Evolutionary conservation across 2,888 invertebrate genomes (phyloP), one percentile per base, ranked within the genome.

Genomic region (Dinocampus coccinellae): DNA sequence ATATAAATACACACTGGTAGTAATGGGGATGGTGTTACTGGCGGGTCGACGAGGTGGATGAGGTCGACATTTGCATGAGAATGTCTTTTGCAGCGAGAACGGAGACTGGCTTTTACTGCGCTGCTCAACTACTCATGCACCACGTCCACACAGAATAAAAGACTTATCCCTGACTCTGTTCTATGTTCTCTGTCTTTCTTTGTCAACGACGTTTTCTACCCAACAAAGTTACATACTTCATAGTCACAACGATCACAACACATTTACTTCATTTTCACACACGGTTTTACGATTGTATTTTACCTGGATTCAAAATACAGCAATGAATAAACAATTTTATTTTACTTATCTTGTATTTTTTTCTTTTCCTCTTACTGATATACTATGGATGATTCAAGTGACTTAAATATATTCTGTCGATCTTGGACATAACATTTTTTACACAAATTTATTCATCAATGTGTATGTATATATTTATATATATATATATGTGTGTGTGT

Each of bases 51-150:
- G 39, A 24, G 22, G 42, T 60, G 53, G 66, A 47, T 47, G 47
- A 62, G 63, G 55, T 42, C 58, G 63, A 22, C 42, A 72, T 72
- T 74, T 72, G 70, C 72, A 74, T 74, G 69, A 66, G 63, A 74
- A 74, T 74, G 60, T 66, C 47, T 58, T 62, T 57, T 62, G 57
- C 16, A 60, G 47, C 29, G 63, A 42, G 34, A 62, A 63, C 34
- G 62, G 66, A 66, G 63, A 69, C 57, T 66, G 69, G 73, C 66
- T 70, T 69, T 73, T 73, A 65, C 55, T 34, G 26, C 22, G 36
- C 47, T 24, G 26, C 53, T 55, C 53, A 52, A 53, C 47, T 47
- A 47, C 33, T 65, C 53, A 53, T 53, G 29, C 53, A 29, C 63
- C 47, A 63, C 39, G 47, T 47, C 63, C 47, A 47, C 42, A 42